Evolutionary conservation across 2,888 invertebrate genomes (phyloP).

Genomic region (Mythimna lalbum): DNA sequence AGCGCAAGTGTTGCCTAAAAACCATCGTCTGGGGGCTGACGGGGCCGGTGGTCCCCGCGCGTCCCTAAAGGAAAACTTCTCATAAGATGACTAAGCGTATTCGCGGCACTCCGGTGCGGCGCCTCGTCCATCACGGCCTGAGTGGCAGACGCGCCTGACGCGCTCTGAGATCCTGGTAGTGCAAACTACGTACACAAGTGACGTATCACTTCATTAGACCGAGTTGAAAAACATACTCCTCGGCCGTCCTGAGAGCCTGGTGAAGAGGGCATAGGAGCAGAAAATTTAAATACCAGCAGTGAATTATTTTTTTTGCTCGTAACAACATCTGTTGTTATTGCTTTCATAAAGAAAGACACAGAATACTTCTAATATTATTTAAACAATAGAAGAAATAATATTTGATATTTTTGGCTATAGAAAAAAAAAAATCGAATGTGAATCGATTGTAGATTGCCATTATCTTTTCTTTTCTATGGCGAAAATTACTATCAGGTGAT

Average conservation of each 20-base stretch:
- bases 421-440: too few relatives aligned
- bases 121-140: constrained; percentile 52
- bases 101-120: constrained; percentile 56
- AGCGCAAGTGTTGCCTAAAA: constrained; percentile 59
- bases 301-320: not conserved
- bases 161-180: constrained; percentile 62
- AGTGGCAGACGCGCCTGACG: constrained; percentile 53
- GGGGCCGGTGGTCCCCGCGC: constrained; percentile 55
- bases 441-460: not conserved
- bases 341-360: not conserved
- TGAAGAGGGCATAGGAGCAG: constrained; percentile 22
- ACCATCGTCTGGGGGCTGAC: constrained; percentile 64
- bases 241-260: constrained; percentile 56
- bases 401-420: constrained; percentile 7
- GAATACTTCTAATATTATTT: not conserved
- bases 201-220: constrained; percentile 79
- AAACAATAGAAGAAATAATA: not conserved
- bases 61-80: constrained; percentile 71
- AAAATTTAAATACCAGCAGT: constrained; percentile 28
- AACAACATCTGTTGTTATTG: constrained; percentile 1
- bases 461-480: not conserved
- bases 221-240: constrained; percentile 53
- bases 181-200: constrained; percentile 65
- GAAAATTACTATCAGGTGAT: not conserved
- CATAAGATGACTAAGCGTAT: constrained; percentile 75